Percentiles rank a stretch among this genome's conserved stretches.
Evolutionary conservation across 1,140 invertebrate species (phyloP).

Genomic region (Magallana angulata): DNA sequence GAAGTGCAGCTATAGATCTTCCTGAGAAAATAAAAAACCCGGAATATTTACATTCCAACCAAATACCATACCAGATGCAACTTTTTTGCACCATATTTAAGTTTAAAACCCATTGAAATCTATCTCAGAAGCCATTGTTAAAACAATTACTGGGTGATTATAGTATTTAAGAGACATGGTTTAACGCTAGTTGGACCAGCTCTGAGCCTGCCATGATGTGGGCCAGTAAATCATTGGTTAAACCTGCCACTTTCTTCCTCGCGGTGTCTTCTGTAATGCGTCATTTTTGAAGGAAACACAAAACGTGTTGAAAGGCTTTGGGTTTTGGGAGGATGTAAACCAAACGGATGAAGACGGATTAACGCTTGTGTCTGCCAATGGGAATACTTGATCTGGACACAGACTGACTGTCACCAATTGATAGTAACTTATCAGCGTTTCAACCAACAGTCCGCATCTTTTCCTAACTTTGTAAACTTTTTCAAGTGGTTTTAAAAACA

Average conservation of each 20-base stretch:
- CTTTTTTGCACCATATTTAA: too few species aligned
- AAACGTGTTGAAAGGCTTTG: not conserved
- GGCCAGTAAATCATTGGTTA: not conserved
- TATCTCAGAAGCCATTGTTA: not conserved
- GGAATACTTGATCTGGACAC: not conserved
- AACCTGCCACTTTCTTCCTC: slow-evolving; percentile 8
- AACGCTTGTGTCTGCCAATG: not conserved
- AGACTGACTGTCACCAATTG: slow-evolving; percentile 1
- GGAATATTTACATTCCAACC: too few species aligned
- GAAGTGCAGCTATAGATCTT: too few species aligned
- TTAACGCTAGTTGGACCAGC: not conserved
- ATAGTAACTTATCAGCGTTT: not conserved
- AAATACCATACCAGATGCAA: too few species aligned
- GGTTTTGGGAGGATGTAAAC: not conserved
- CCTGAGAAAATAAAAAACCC: too few species aligned
- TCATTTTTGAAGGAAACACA: slow-evolving; percentile 11
- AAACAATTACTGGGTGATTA: not conserved
- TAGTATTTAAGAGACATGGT: not conserved
- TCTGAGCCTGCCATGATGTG: not conserved
- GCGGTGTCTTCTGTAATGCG: not conserved
- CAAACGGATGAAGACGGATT: slow-evolving; percentile 23
- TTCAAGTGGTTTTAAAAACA: too few species aligned
- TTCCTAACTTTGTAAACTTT: too few species aligned
- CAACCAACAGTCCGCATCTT: not conserved
- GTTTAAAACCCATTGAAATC: too few species aligned